Evolutionary conservation across 2,888 invertebrate species (phyloP).

Genomic region (Sympetrum striolatum): DNA sequence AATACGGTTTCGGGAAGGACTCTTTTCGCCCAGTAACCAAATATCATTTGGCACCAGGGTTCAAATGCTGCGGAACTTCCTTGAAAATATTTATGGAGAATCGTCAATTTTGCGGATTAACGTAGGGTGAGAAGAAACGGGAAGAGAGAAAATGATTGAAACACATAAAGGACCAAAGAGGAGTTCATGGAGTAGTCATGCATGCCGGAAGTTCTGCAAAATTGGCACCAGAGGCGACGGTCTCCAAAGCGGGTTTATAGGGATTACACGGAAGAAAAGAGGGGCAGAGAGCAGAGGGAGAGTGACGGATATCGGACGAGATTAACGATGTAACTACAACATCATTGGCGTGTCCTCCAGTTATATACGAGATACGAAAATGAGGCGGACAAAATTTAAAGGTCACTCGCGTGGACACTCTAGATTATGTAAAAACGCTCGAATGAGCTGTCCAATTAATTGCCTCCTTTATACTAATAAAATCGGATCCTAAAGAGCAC

Average conservation of each 20-base stretch:
- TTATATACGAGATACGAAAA: neutral
- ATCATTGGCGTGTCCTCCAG: neutral
- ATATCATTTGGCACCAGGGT: neutral
- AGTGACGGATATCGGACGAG: neutral
- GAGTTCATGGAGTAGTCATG: neutral
- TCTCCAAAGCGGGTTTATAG: neutral
- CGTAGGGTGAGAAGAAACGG: neutral
- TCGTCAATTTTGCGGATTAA: neutral
- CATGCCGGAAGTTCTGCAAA: neutral
- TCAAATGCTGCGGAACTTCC: neutral
- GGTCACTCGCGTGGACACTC: too few species aligned
- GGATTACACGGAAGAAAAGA: neutral
- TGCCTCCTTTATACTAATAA: too few species aligned
- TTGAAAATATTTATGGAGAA: neutral
- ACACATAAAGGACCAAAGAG: neutral
- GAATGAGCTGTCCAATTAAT: too few species aligned
- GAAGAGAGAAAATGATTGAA: neutral
- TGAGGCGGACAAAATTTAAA: neutral
- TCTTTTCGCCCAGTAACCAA: neutral
- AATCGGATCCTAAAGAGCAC: too few species aligned
- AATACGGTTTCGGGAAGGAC: neutral
- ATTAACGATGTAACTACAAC: neutral
- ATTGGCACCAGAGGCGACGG: neutral
- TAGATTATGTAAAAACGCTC: too few species aligned
- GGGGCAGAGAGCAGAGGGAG: neutral